phyloP scores from a whole-genome alignment of 2,113 vertebrate genomes.

The Amphiprion ocellaris region DNA sequence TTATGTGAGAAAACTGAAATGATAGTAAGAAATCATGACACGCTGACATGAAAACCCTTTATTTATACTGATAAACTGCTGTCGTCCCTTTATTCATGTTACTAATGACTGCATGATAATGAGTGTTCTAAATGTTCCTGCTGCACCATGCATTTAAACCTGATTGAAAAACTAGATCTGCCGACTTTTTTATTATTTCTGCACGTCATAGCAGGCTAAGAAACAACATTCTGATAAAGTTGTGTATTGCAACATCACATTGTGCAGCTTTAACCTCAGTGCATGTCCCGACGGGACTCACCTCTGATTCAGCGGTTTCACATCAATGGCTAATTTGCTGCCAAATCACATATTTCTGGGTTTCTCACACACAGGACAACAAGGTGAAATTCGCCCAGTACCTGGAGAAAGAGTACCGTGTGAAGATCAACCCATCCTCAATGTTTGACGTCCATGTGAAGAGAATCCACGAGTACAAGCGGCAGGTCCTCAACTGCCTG shows the following conservation, averaged over 20 bases:
- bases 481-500: slow-evolving; percentile 97
- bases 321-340: neutral
- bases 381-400: slow-evolving; percentile 93
- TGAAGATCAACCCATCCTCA: slow-evolving; percentile 93
- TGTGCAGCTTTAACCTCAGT: neutral
- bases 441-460: slow-evolving; percentile 99
- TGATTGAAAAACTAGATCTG: neutral
- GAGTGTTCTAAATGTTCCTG: neutral
- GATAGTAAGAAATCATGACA: too few relatives aligned
- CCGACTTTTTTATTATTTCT: neutral
- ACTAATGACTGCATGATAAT: neutral
- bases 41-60: too few relatives aligned
- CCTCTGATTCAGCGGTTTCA: slow-evolving; percentile 7
- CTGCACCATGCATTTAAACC: slow-evolving; percentile 15
- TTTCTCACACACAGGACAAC: slow-evolving; percentile 90
- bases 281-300: neutral
- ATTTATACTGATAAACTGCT: too few relatives aligned
- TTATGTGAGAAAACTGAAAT: too few relatives aligned
- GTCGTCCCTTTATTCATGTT: too few relatives aligned
- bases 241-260: neutral
- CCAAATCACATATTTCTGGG: neutral
- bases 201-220: neutral
- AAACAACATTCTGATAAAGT: neutral
- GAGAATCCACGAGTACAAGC: slow-evolving; percentile 97
- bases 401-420: slow-evolving; percentile 92